Percentiles rank a stretch among this genome's conserved stretches.
These are phyloP conservation scores for Catocala fraxini DNA, from an alignment of 2,888 invertebrate species.

Conservation along the genomic window DNA sequence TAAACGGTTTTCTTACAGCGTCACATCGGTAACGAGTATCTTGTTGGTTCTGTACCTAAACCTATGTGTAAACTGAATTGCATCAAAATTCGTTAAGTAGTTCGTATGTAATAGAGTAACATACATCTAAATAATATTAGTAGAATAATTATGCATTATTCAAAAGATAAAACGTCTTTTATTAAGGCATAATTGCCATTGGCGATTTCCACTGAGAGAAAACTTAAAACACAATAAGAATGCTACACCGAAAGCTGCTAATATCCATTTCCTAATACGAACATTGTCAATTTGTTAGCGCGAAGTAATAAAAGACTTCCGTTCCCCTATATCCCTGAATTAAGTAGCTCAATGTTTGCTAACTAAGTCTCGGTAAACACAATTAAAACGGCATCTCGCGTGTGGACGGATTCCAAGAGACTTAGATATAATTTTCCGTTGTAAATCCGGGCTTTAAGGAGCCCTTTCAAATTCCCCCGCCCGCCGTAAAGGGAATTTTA, in stretches of 20 bases:
- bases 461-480: slow-evolving; percentile 66
- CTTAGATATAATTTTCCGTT: slow-evolving; percentile 77
- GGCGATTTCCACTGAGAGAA: slow-evolving; percentile 13
- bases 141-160: too few species aligned
- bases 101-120: too few species aligned
- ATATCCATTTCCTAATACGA: slow-evolving; percentile 38
- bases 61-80: too few species aligned
- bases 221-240: slow-evolving; percentile 21
- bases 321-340: slow-evolving; percentile 60
- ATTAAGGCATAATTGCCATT: neutral
- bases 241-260: slow-evolving; percentile 27
- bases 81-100: too few species aligned
- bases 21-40: too few species aligned
- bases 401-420: slow-evolving; percentile 74
- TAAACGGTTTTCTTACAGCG: too few species aligned
- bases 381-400: slow-evolving; percentile 80
- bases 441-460: slow-evolving; percentile 74
- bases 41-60: too few species aligned
- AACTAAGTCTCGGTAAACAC: slow-evolving; percentile 79
- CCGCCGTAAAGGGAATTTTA: slow-evolving; percentile 66
- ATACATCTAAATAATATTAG: too few species aligned
- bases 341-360: slow-evolving; percentile 74
- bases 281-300: slow-evolving; percentile 51
- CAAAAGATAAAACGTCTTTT: neutral
- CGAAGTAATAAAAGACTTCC: slow-evolving; percentile 58